Percentiles rank a stretch among this genome's conserved stretches.
Evolutionary conservation across 2,797 vertebrate species (phyloP).

Genomic region (Pseudochaenichthys georgianus): DNA sequence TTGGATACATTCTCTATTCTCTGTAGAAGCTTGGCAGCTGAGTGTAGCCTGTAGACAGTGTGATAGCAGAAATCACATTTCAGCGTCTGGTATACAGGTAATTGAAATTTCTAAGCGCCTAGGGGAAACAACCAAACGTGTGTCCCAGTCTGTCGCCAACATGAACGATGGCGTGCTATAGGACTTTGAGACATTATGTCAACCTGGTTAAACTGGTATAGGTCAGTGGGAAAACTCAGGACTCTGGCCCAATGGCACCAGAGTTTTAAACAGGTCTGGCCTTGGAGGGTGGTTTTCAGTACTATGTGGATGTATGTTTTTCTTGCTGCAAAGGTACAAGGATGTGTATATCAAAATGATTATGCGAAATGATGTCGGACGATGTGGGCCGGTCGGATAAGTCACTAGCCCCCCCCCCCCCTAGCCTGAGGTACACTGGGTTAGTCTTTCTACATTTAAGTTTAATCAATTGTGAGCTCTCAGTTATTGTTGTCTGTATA

Average conservation of each 20-base stretch:
- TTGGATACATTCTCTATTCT: conserved; percentile 30
- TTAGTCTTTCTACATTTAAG: neutral
- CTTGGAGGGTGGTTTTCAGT: neutral
- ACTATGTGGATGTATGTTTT: conserved; percentile 31
- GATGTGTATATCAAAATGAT: conserved; percentile 9
- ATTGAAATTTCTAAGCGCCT: conserved; percentile 69
- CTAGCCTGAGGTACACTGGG: neutral
- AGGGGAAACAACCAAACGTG: conserved; percentile 40
- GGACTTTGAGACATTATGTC: conserved; percentile 66
- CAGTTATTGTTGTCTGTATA: conserved; percentile 3
- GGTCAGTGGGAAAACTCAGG: conserved; percentile 54
- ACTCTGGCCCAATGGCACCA: conserved; percentile 30
- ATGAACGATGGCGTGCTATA: conserved; percentile 50
- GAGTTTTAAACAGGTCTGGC: conserved; percentile 29
- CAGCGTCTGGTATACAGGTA: conserved; percentile 63
- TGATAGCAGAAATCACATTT: conserved; percentile 67
- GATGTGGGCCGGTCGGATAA: too few species aligned
- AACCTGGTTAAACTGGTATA: conserved; percentile 53
- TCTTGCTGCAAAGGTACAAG: conserved; percentile 30
- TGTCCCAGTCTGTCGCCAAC: conserved; percentile 46
- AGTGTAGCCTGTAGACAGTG: conserved; percentile 43
- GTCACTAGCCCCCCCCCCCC: too few species aligned
- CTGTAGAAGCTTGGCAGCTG: conserved; percentile 34
- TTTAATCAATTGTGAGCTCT: neutral
- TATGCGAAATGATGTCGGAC: neutral